A percentile compares a stretch with the other conserved stretches of the same genome.
Evolutionary conservation across 1,140 invertebrate genomes (phyloP).

Genomic region (Drosophila subpulchrella): DNA sequence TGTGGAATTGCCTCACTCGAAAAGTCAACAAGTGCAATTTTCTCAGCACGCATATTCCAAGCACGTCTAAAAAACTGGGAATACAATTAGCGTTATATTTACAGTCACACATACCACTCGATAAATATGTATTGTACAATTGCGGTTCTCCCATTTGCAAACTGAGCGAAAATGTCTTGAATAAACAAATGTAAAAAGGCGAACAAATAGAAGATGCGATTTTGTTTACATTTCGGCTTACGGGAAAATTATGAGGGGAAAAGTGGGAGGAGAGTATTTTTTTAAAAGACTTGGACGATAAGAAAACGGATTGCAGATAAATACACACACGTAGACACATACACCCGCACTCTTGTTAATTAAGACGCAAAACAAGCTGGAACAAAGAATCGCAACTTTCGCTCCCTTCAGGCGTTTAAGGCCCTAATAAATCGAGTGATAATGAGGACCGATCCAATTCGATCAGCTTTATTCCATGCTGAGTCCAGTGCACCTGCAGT

Average conservation of each 20-base stretch:
- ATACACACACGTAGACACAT: conserved; percentile 44
- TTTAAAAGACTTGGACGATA: conserved; percentile 60
- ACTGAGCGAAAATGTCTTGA: conserved; percentile 9
- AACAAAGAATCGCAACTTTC: conserved; percentile 36
- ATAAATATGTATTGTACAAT: conserved; percentile 1
- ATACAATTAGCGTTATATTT: conserved; percentile 27
- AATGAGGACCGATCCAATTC: not conserved
- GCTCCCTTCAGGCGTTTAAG: conserved; percentile 2
- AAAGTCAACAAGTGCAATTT: conserved; percentile 64
- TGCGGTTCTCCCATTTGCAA: conserved; percentile 1
- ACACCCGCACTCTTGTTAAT: conserved; percentile 20
- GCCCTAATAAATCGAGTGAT: conserved; percentile 5
- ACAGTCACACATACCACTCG: conserved; percentile 8
- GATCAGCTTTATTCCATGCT: not conserved
- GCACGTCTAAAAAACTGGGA: conserved; percentile 15
- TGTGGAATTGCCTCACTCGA: conserved; percentile 36
- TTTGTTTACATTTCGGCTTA: conserved; percentile 70
- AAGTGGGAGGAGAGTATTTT: conserved; percentile 26
- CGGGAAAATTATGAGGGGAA: not conserved
- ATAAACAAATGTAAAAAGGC: conserved; percentile 13
- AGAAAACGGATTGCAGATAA: conserved; percentile 74
- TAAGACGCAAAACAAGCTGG: conserved; percentile 51
- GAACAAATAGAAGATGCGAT: conserved; percentile 7
- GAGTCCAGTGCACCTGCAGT: conserved; percentile 22
- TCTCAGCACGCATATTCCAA: conserved; percentile 22